A percentile compares a stretch with the other conserved stretches of the same genome.
Evolutionary conservation across 35 echinoderm and acorn worm genomes (phyloP).

Genomic region (Ophioderma brevispina): DNA sequence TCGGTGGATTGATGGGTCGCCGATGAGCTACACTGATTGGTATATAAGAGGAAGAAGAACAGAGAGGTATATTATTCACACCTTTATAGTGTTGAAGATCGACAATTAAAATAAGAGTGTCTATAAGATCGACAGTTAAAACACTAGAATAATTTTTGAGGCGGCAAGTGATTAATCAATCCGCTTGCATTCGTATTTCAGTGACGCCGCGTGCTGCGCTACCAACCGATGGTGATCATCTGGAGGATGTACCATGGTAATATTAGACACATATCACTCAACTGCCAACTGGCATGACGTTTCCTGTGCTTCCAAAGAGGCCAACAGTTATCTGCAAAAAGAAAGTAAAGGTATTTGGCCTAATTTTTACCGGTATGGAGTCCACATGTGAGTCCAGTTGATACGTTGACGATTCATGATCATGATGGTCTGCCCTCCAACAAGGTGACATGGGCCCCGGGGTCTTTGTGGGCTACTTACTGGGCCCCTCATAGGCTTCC

Average conservation of each 20-base stretch:
- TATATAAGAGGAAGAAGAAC: not conserved
- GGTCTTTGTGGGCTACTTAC: not conserved
- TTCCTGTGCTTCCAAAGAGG: slow-evolving; percentile 67
- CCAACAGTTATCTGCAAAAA: slow-evolving; percentile 75
- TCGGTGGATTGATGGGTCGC: slow-evolving; percentile 70
- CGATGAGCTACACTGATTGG: slow-evolving; percentile 87
- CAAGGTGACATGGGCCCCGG: not conserved
- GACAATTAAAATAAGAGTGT: not conserved
- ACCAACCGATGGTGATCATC: slow-evolving; percentile 59
- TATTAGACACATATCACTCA: slow-evolving; percentile 36
- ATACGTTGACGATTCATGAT: not conserved
- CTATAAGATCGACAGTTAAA: not conserved
- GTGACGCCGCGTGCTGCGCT: not conserved
- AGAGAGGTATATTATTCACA: not conserved
- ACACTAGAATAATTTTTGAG: not conserved
- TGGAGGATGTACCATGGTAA: slow-evolving; percentile 84
- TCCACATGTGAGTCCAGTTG: not conserved
- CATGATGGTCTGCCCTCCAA: too few relatives aligned
- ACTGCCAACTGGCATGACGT: slow-evolving; percentile 87
- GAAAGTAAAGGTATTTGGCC: slow-evolving; percentile 16
- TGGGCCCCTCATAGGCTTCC: too few relatives aligned
- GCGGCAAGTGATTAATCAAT: not conserved
- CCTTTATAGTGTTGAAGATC: not conserved
- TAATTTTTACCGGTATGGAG: not conserved
- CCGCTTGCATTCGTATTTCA: not conserved